Conservation (phyloP, 1,140 invertebrate species). For the Drosophila eugracilis region DNA sequence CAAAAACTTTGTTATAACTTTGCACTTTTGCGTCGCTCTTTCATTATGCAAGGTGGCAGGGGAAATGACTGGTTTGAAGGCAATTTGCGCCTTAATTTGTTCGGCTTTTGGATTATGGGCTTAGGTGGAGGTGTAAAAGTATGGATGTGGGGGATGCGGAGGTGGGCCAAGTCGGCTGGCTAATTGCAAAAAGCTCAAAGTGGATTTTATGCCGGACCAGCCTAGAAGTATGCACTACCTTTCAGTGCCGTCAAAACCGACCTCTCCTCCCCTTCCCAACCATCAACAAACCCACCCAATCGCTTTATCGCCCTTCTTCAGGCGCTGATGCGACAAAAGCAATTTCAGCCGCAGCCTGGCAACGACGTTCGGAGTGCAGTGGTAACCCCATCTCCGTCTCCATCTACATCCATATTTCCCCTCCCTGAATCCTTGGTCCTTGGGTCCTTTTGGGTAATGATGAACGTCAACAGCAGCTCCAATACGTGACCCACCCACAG, state of each 20-base stretch:
- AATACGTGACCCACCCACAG: neutral
- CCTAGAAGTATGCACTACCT: constrained; percentile 55
- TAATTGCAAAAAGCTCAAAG: constrained; percentile 67
- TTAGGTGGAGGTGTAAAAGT: constrained; percentile 2
- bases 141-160: neutral
- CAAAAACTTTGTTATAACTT: constrained; percentile 53
- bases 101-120: constrained; percentile 68
- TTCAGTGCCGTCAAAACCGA: too few relatives aligned
- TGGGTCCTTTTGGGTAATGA: constrained; percentile 3
- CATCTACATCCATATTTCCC: neutral
- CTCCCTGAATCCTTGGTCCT: neutral
- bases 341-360: constrained; percentile 46
- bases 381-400: constrained; percentile 4
- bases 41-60: constrained; percentile 28
- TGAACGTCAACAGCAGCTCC: constrained; percentile 9
- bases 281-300: neutral
- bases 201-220: constrained; percentile 50
- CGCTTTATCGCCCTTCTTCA: constrained; percentile 38
- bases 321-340: constrained; percentile 51
- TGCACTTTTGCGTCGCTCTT: constrained; percentile 53
- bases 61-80: constrained; percentile 34
- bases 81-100: constrained; percentile 75
- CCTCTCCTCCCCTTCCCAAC: neutral
- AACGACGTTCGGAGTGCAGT: constrained; percentile 50
- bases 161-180: constrained; percentile 14